Conservation (phyloP, 2,888 invertebrate genomes). For the Hesperia comma region DNA sequence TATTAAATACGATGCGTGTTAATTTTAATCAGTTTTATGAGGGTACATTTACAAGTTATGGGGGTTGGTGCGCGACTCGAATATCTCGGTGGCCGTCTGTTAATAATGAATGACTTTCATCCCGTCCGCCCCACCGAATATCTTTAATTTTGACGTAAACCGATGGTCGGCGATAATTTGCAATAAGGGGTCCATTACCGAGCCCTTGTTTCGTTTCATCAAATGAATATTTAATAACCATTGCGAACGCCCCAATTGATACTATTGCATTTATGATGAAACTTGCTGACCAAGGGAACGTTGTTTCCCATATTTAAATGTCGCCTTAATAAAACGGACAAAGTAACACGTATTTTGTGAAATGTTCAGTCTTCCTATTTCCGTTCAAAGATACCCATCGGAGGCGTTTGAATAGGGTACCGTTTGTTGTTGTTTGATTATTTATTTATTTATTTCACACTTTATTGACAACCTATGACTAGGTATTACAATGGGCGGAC, state of each 20-base stretch:
- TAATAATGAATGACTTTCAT: constrained; percentile 32
- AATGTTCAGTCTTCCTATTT: too few relatives aligned
- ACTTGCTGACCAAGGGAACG: too few relatives aligned
- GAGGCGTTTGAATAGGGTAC: too few relatives aligned
- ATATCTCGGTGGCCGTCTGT: constrained; percentile 37
- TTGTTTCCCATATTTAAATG: too few relatives aligned
- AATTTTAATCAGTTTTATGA: constrained; percentile 47
- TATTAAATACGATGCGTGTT: constrained; percentile 44
- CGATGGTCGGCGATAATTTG: constrained; percentile 24
- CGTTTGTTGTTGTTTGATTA: too few relatives aligned
- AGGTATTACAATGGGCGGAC: too few relatives aligned
- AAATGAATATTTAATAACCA: constrained; percentile 16
- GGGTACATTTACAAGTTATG: constrained; percentile 43
- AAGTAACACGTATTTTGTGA: too few relatives aligned
- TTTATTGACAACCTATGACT: too few relatives aligned
- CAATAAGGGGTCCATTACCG: constrained; percentile 23
- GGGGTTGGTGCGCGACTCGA: constrained; percentile 37
- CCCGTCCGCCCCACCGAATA: constrained; percentile 24
- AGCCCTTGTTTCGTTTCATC: constrained; percentile 15
- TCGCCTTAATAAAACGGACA: too few relatives aligned
- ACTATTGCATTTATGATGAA: too few relatives aligned
- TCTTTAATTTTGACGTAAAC: constrained; percentile 14
- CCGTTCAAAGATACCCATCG: too few relatives aligned
- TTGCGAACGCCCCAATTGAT: not conserved
- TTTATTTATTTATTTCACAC: too few relatives aligned